Conservation (phyloP, 37 sponge, comb jelly and placozoan species). For the Ianthella basta region DNA sequence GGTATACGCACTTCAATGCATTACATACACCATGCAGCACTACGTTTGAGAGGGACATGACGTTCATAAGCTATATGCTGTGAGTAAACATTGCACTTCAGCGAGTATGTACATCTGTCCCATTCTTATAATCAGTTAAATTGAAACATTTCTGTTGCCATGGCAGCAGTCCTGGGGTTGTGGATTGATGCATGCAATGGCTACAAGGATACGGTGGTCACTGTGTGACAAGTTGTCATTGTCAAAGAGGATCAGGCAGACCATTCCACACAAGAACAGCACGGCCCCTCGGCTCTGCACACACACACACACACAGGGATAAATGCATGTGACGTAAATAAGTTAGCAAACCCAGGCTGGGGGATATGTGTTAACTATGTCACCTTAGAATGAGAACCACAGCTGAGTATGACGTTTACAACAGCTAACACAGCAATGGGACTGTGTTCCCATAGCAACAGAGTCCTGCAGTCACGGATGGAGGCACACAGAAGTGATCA, state of each 20-base stretch:
- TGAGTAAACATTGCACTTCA: too few species aligned
- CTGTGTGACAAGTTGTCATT: slow-evolving; percentile 71
- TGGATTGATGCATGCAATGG: background rate
- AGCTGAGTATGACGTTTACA: slow-evolving; percentile 48
- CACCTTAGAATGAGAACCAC: slow-evolving; percentile 54
- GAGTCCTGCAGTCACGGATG: slow-evolving; percentile 53
- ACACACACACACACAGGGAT: background rate
- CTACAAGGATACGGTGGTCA: slow-evolving; percentile 83
- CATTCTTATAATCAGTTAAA: too few species aligned
- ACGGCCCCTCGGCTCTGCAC: slow-evolving; percentile 72
- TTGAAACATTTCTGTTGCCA: too few species aligned
- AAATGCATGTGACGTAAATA: background rate
- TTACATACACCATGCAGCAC: too few species aligned
- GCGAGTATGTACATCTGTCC: too few species aligned
- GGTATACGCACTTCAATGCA: too few species aligned
- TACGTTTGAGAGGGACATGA: too few species aligned
- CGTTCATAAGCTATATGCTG: too few species aligned
- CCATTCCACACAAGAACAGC: slow-evolving; percentile 67
- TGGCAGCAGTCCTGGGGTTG: too few species aligned
- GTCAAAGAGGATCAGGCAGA: slow-evolving; percentile 87
- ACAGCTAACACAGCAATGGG: slow-evolving; percentile 77
- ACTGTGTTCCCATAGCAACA: slow-evolving; percentile 88
- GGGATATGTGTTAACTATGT: too few species aligned
- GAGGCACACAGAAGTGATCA: background rate
- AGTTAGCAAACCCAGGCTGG: background rate